These are phyloP conservation scores for Puma concolor DNA, from an alignment of 2,113 vertebrate genomes.

Conservation along the genomic window DNA sequence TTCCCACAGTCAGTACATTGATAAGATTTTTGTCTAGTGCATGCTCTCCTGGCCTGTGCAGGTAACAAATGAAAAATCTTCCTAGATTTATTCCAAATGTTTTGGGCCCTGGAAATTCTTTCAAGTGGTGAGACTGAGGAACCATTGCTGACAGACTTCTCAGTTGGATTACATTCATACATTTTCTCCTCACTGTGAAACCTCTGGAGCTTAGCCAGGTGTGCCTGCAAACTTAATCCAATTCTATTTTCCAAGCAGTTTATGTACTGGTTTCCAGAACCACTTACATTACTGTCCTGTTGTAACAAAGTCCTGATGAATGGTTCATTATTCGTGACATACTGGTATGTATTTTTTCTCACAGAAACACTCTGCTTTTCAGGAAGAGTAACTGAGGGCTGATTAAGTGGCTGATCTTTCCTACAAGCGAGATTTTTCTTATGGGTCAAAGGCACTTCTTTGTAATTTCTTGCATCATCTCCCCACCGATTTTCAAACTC, in stretches of 20 bases:
- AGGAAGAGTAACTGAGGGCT: neutral
- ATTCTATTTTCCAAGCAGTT: neutral
- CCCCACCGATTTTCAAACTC: neutral
- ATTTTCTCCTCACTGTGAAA: neutral
- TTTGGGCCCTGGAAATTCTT: neutral
- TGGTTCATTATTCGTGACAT: neutral
- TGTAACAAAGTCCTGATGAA: neutral
- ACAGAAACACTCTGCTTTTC: neutral
- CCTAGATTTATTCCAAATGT: neutral
- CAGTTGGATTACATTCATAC: neutral
- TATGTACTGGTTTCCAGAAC: neutral
- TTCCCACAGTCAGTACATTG: constrained; percentile 38
- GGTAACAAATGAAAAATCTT: neutral
- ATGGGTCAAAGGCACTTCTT: neutral
- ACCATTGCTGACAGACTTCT: neutral
- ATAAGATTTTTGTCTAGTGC: neutral
- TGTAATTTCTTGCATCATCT: neutral
- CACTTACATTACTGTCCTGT: neutral
- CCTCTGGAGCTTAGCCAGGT: neutral
- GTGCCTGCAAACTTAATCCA: neutral
- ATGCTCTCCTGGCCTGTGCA: neutral
- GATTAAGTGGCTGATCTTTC: neutral
- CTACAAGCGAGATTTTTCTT: neutral
- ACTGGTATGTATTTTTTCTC: neutral
- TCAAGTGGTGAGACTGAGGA: neutral